These are phyloP conservation scores for Pandemis cinnamomeana DNA, from an alignment of 2,888 invertebrate species.

Conservation along the genomic window DNA sequence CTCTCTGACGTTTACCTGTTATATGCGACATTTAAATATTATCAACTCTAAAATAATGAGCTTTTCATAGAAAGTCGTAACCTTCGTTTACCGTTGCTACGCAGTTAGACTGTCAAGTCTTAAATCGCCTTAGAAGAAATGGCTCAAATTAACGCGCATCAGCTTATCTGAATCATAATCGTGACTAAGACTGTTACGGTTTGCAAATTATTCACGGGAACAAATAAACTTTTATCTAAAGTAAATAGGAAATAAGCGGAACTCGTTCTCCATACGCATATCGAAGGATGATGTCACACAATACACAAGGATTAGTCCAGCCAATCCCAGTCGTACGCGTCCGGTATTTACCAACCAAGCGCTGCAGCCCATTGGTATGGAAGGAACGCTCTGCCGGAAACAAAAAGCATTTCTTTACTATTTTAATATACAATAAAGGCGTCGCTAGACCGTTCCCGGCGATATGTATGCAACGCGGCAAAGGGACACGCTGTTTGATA, in stretches of 20 bases:
- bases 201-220: slow-evolving; percentile 35
- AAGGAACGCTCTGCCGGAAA: slow-evolving; percentile 70
- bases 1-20: slow-evolving; percentile 68
- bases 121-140: slow-evolving; percentile 6
- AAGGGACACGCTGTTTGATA: slow-evolving; percentile 83
- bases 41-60: slow-evolving; percentile 78
- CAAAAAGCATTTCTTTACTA: slow-evolving; percentile 79
- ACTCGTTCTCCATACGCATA: slow-evolving; percentile 45
- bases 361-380: slow-evolving; percentile 71
- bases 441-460: slow-evolving; percentile 58
- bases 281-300: slow-evolving; percentile 41
- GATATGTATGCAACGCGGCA: slow-evolving; percentile 81
- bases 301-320: slow-evolving; percentile 38
- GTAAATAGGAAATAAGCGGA: slow-evolving; percentile 46
- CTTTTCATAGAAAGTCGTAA: slow-evolving; percentile 65
- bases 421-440: slow-evolving; percentile 75
- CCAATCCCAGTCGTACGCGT: slow-evolving; percentile 51
- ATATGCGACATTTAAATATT: slow-evolving; percentile 74
- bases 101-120: slow-evolving; percentile 31
- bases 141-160: slow-evolving; percentile 13
- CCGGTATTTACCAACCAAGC: slow-evolving; percentile 63
- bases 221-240: slow-evolving; percentile 39
- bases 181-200: slow-evolving; percentile 3
- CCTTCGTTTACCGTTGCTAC: slow-evolving; percentile 24
- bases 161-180: slow-evolving; percentile 19